Percentiles rank a stretch among this genome's conserved stretches.
Evolutionary conservation across 2,888 invertebrate species (phyloP).

Genomic region (Folsomia candida): DNA sequence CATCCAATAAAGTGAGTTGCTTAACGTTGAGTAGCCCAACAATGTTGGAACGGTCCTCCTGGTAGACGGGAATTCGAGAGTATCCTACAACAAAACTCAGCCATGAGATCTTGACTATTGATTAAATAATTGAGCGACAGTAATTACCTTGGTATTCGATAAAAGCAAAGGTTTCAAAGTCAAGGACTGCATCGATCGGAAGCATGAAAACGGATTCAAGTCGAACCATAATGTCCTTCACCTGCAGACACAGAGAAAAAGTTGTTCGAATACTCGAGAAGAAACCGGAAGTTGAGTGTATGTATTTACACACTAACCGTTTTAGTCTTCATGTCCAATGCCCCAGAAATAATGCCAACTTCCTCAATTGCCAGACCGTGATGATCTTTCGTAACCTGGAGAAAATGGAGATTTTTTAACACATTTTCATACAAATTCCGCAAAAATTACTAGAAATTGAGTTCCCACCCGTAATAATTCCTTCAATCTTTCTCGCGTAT

Average conservation of each 20-base stretch:
- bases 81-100: not conserved
- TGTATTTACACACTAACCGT: slow-evolving; percentile 63
- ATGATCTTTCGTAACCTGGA: slow-evolving; percentile 77
- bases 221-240: slow-evolving; percentile 27
- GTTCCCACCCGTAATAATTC: slow-evolving; percentile 91
- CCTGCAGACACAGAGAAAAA: not conserved
- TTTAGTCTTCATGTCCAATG: slow-evolving; percentile 90
- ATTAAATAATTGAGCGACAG: not conserved
- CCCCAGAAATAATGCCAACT: slow-evolving; percentile 95
- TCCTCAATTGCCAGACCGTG: slow-evolving; percentile 90
- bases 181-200: slow-evolving; percentile 79
- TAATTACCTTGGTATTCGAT: slow-evolving; percentile 82
- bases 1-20: slow-evolving; percentile 96
- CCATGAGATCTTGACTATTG: not conserved
- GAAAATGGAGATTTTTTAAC: not conserved
- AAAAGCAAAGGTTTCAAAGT: slow-evolving; percentile 95
- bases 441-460: not conserved
- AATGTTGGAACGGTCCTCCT: slow-evolving; percentile 74
- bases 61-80: slow-evolving; percentile 87
- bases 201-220: slow-evolving; percentile 74
- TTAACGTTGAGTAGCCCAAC: slow-evolving; percentile 94
- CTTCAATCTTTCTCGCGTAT: slow-evolving; percentile 91
- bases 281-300: not conserved
- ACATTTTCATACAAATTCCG: not conserved
- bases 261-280: not conserved